Conservation (phyloP, 2,888 invertebrate genomes). For the Phorcus lineatus region DNA sequence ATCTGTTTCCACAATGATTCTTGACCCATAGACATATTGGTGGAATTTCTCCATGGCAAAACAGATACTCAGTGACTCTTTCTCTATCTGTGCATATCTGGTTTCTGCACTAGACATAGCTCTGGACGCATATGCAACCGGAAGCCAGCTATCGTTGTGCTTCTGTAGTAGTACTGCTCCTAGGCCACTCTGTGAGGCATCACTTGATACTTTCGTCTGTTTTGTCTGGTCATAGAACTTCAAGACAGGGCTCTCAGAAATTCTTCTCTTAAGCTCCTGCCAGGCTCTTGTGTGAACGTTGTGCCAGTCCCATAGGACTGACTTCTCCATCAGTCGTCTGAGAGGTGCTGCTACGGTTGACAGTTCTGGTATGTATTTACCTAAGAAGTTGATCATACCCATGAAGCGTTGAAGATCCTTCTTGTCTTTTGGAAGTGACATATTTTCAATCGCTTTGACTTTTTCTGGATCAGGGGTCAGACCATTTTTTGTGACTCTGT, state of each 20-base stretch:
- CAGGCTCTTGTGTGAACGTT: not conserved
- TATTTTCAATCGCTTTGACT: constrained; percentile 28
- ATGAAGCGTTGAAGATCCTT: constrained; percentile 38
- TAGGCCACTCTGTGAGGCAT: constrained; percentile 26
- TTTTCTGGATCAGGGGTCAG: constrained; percentile 39
- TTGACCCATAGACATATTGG: constrained; percentile 30
- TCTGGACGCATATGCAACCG: constrained; percentile 36
- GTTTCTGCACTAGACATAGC: constrained; percentile 29
- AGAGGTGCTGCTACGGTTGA: constrained; percentile 26
- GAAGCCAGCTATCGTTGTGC: constrained; percentile 25
- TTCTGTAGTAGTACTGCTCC: constrained; percentile 32
- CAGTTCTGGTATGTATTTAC: constrained; percentile 30
- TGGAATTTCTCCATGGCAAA: constrained; percentile 33
- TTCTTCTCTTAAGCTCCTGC: constrained; percentile 6
- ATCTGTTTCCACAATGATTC: constrained; percentile 22
- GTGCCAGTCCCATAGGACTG: not conserved
- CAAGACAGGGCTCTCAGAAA: constrained; percentile 19
- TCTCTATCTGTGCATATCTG: constrained; percentile 33
- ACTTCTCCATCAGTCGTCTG: constrained; percentile 33
- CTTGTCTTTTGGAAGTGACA: constrained; percentile 31
- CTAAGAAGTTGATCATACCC: constrained; percentile 34
- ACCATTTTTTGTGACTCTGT: constrained; percentile 25
- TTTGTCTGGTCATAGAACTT: not conserved
- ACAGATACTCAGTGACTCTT: constrained; percentile 29
- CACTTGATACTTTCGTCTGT: constrained; percentile 26